phyloP scores from a whole-genome alignment of 1,140 invertebrate genomes.

The Lordiphosa clarofinis region DNA sequence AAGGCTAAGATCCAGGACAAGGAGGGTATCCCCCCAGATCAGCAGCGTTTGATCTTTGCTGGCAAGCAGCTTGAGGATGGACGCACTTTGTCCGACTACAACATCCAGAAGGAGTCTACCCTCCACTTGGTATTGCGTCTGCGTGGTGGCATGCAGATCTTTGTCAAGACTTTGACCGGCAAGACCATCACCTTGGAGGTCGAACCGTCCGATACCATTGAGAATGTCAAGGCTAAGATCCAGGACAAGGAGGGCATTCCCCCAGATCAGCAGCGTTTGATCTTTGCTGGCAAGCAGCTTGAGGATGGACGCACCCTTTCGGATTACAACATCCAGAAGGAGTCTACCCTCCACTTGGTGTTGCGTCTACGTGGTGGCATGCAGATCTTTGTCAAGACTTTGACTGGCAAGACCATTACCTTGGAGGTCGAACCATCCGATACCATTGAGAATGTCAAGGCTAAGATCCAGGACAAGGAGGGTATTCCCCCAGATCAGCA shows the following conservation, averaged over 20 bases:
- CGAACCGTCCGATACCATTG: conserved; percentile 87
- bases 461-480: too few relatives aligned
- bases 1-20: conserved; percentile 90
- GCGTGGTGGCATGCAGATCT: conserved; percentile 86
- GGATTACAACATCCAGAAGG: conserved; percentile 89
- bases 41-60: conserved; percentile 87
- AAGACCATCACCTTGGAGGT: conserved; percentile 89
- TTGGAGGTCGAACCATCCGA: too few relatives aligned
- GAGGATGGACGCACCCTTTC: conserved; percentile 85
- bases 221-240: conserved; percentile 89
- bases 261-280: conserved; percentile 88
- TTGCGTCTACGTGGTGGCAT: conserved; percentile 82
- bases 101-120: conserved; percentile 90
- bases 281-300: conserved; percentile 88
- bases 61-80: conserved; percentile 89
- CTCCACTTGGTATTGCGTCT: conserved; percentile 87
- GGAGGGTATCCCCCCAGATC: conserved; percentile 90
- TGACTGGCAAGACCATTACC: too few relatives aligned
- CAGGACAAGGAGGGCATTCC: conserved; percentile 91
- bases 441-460: too few relatives aligned
- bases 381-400: too few relatives aligned
- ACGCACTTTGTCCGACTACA: conserved; percentile 84
- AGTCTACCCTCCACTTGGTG: conserved; percentile 89
- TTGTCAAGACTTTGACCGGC: conserved; percentile 87
- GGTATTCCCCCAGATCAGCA: too few relatives aligned